Base-by-base conservation (phyloP, 2,888 invertebrate species). In the Trissoscelio sp. region DNA sequence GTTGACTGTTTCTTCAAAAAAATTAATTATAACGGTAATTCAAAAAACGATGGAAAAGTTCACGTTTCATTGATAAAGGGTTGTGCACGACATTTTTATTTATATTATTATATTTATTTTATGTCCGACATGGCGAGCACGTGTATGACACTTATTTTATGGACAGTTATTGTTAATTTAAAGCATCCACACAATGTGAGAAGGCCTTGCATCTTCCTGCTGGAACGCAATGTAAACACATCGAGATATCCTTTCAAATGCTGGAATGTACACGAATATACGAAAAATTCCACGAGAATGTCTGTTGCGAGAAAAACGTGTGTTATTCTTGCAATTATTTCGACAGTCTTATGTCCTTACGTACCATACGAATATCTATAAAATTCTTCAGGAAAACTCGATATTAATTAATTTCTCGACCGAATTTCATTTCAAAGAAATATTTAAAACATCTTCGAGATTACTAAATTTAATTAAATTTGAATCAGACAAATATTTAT, bases 301-400 rank as follows among this genome's bases (percentile, higher is more conserved):
- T 20, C 57, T 66, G 66, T 57, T 58, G 70, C 51, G 42, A 66
- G 58, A 72, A 72, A 72, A 55, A 66, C 72, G 72, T 72, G 55
- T 79, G 78, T 78, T 70, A 70, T 70, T 70, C 64, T 78, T 70
- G 64, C 48, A 70, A 78, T 78, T 70, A 78, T 78, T 78, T 70
- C 34, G 22, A 24, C 18, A 64, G 48, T 55, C 39, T 69, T 57
- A 57, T 58, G 60, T 70, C 20, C 28, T 12, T 46, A 34, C 67
- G 34, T 62, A 18, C 18, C 28, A 55, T 31, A 57, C 37, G 14
- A 57, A 55, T 55, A 37, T 69, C 57, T 70, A 51, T 44, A 62
- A 58, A 69, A 70, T 78, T 70, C 24, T 31, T 62, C 12, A 24
- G 37, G 39, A 69, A 69, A 78, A 51, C 14, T 18, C 28, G 9